Evolutionary conservation across 2,888 invertebrate genomes (phyloP), one percentile per base, ranked within the genome.

Genomic region (Creontiades dilutus): DNA sequence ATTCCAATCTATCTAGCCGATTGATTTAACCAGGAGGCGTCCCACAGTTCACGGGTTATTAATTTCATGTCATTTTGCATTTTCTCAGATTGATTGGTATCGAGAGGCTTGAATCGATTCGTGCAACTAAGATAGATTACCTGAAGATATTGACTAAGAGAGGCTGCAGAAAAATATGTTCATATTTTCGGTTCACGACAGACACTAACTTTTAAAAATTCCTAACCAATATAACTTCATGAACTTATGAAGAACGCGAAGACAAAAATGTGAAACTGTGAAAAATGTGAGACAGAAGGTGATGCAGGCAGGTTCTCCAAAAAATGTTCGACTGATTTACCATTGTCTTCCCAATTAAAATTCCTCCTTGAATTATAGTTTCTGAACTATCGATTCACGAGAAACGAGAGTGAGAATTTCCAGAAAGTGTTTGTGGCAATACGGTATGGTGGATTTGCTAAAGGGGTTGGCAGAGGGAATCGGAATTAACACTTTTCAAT

Each of bases 1-100:
- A 88, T 78, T 55, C 55, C 88, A 88, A 88, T 88, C 78, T 19
- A 88, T 88, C 88, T 28, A 52, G 78, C 78, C 88, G 80, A 88
- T 86, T 68, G 86, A 86, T 86, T 86, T 46, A 68, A 27, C 87
- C 47, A 19, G 47, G 37, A 76, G 87, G 76, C 76, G 76, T 76
- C 88, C 12, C 16, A 23, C 78, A 37, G 13, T 76, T 86, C 27
- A n/a, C 78, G 80, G 55, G 19, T 52, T 80, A 88, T 88, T 88
- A 88, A 88, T 88, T 88, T 88, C 57, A 13, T n/a, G 13, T 28
- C 80, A 52, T 88, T 80, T 28, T 78, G 75, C 46, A 68, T 46
- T 68, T 11, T 75, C 80, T 11, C 14, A 23, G 28, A 27, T 88
- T 78, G 88, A 88, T 78, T 80, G 78, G 47, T 78, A 47, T 88